Conservation (phyloP, 2,888 invertebrate genomes). For the Subacronicta megacephala region DNA sequence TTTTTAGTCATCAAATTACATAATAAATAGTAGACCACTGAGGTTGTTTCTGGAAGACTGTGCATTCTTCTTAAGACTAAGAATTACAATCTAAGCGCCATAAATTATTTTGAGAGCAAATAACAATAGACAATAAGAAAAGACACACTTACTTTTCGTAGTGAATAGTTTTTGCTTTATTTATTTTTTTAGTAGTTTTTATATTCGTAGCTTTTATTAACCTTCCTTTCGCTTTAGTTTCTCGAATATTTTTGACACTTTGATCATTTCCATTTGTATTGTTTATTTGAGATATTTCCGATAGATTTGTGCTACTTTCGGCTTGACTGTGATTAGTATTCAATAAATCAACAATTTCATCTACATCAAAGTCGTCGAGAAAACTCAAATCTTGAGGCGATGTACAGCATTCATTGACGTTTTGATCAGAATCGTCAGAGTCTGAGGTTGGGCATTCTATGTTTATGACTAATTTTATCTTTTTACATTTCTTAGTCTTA, state of each 20-base stretch:
- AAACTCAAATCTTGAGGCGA: slow-evolving; percentile 71
- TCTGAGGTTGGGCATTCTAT: slow-evolving; percentile 55
- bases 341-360: slow-evolving; percentile 74
- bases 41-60: no score
- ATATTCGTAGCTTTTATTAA: background rate
- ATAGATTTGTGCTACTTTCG: slow-evolving; percentile 2
- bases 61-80: no score
- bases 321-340: slow-evolving; percentile 1
- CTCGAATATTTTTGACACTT: background rate
- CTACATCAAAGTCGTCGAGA: slow-evolving; percentile 77
- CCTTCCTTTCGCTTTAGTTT: background rate
- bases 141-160: background rate
- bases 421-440: slow-evolving; percentile 46
- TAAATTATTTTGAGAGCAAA: no score
- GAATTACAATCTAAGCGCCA: no score
- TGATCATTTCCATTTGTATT: background rate
- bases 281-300: slow-evolving; percentile 1
- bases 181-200: background rate
- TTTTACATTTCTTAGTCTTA: slow-evolving; percentile 57
- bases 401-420: slow-evolving; percentile 34
- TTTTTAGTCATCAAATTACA: no score
- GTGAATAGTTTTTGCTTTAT: background rate
- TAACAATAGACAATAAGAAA: no score
- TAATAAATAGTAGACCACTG: no score
- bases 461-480: slow-evolving; percentile 70